These are phyloP conservation scores for Parnassius mnemosyne DNA, from an alignment of 2,888 invertebrate species.

Conservation along the genomic window DNA sequence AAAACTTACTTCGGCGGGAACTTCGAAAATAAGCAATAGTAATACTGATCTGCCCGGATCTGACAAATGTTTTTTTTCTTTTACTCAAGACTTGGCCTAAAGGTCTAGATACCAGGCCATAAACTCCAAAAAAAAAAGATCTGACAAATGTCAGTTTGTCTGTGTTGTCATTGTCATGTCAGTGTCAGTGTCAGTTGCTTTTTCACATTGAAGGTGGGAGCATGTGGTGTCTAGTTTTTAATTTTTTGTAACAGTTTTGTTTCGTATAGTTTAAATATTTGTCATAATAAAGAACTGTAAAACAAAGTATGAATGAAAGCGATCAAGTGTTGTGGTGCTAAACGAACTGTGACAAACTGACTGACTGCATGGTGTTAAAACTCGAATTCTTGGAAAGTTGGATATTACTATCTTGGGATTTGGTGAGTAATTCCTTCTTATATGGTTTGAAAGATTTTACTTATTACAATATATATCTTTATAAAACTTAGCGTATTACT, in stretches of 20 bases:
- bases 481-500: too few relatives aligned
- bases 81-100: too few relatives aligned
- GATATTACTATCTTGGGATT: conserved; percentile 62
- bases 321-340: conserved; percentile 49
- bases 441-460: conserved; percentile 3
- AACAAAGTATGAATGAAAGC: conserved; percentile 14
- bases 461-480: too few relatives aligned
- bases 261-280: conserved; percentile 13
- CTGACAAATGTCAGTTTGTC: too few relatives aligned
- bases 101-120: too few relatives aligned
- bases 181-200: conserved; percentile 16
- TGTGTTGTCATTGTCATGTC: conserved; percentile 1
- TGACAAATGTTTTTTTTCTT: too few relatives aligned
- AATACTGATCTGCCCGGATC: too few relatives aligned
- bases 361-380: conserved; percentile 46
- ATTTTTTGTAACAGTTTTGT: conserved; percentile 3
- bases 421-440: conserved; percentile 63
- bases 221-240: conserved; percentile 7
- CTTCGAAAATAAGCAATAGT: too few relatives aligned
- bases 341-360: conserved; percentile 49
- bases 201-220: conserved; percentile 5
- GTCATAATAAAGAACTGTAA: conserved; percentile 7
- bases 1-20: too few relatives aligned
- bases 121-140: too few relatives aligned
- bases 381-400: conserved; percentile 70